Evolutionary conservation across 2,888 invertebrate species (phyloP).

Genomic region (Dusona sp.): DNA sequence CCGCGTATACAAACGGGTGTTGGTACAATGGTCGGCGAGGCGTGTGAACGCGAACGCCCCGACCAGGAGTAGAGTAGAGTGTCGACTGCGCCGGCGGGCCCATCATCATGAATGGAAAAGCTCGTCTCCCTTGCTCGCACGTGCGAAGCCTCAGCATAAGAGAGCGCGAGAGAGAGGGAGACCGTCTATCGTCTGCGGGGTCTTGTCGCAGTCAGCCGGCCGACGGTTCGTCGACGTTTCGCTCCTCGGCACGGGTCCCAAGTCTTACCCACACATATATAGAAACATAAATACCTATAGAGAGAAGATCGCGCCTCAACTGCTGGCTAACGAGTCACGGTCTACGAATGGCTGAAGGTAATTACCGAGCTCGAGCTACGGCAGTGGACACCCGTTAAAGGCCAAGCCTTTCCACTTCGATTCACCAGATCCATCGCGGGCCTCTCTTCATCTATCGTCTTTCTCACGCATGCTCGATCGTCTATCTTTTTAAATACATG

Average conservation of each 20-base stretch:
- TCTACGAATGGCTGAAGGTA: conserved; percentile 77
- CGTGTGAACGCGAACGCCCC: conserved; percentile 74
- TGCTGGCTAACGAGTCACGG: conserved; percentile 79
- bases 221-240: conserved; percentile 51
- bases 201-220: conserved; percentile 42
- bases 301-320: conserved; percentile 55
- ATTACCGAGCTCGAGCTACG: conserved; percentile 73
- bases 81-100: conserved; percentile 71
- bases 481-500: neutral
- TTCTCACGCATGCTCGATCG: conserved; percentile 26
- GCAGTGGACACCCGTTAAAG: conserved; percentile 76
- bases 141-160: conserved; percentile 19
- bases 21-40: conserved; percentile 71
- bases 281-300: conserved; percentile 8
- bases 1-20: conserved; percentile 35
- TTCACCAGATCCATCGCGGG: conserved; percentile 65
- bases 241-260: conserved; percentile 45
- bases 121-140: conserved; percentile 67
- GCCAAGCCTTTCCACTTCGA: conserved; percentile 75
- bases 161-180: conserved; percentile 32
- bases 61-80: conserved; percentile 71
- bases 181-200: conserved; percentile 47
- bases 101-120: conserved; percentile 76
- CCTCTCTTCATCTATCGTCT: conserved; percentile 42
- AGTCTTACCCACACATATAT: conserved; percentile 8